A percentile compares a stretch with the other conserved stretches of the same genome.
These are phyloP conservation scores for Achatina immaculata DNA, from an alignment of 1,140 invertebrate species.

Conservation along the genomic window DNA sequence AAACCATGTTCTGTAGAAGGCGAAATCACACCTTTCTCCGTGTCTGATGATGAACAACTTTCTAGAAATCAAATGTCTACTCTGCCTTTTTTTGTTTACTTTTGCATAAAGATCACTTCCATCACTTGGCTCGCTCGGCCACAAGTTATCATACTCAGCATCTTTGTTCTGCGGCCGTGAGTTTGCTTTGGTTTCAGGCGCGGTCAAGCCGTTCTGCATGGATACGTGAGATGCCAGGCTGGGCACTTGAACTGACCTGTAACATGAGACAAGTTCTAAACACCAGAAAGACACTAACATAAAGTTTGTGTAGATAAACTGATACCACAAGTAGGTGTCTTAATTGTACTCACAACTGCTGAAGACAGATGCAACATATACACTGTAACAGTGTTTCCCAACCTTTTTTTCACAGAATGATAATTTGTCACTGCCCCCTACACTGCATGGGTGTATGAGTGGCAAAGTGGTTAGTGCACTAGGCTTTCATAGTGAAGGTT, in stretches of 20 bases:
- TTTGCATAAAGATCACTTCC: slow-evolving; percentile 52
- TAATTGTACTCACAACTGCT: too few species aligned
- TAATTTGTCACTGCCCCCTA: too few species aligned
- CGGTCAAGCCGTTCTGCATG: background rate
- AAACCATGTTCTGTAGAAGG: slow-evolving; percentile 87
- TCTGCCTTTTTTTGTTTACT: slow-evolving; percentile 37
- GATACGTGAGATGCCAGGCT: background rate
- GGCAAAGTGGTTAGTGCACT: too few species aligned
- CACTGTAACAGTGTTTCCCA: too few species aligned
- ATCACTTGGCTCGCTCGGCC: slow-evolving; percentile 33
- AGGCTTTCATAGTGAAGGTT: too few species aligned
- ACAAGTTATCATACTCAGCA: slow-evolving; percentile 53
- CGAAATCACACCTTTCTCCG: slow-evolving; percentile 91
- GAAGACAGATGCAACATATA: too few species aligned
- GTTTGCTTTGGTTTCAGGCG: background rate
- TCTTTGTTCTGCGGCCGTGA: slow-evolving; percentile 27
- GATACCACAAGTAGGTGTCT: too few species aligned
- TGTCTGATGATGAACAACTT: slow-evolving; percentile 85
- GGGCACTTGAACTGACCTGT: slow-evolving; percentile 34
- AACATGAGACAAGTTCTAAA: too few species aligned
- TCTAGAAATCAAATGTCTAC: background rate
- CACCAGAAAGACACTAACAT: too few species aligned
- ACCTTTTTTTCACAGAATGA: too few species aligned
- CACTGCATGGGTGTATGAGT: too few species aligned
- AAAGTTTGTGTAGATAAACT: too few species aligned